Conservation (phyloP, 2,888 invertebrate species). For the Busseola fusca region DNA sequence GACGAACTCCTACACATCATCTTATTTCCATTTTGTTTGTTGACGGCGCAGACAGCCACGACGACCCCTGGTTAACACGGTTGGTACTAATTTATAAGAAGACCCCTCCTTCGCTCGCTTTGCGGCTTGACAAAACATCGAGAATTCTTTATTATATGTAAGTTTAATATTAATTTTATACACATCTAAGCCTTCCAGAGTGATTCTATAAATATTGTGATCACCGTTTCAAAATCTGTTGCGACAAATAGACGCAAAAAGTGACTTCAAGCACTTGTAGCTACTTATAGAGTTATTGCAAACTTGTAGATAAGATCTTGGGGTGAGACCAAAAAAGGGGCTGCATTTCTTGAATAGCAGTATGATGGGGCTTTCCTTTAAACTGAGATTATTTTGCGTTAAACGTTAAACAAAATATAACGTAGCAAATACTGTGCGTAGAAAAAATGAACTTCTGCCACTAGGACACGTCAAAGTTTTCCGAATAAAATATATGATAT, state of each 20-base stretch:
- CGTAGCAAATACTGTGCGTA: not conserved
- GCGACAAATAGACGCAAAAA: not conserved
- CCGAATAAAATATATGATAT: not conserved
- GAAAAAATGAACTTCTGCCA: no score
- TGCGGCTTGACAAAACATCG: not conserved
- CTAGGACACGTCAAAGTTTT: not conserved
- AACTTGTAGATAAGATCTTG: not conserved
- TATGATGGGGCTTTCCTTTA: no score
- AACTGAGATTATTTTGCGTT: no score
- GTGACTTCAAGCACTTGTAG: not conserved
- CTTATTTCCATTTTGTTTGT: conserved; percentile 56
- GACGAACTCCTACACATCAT: conserved; percentile 61
- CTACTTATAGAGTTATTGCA: not conserved
- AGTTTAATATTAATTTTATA: not conserved
- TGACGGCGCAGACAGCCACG: conserved; percentile 41
- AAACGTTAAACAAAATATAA: not conserved
- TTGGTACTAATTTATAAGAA: conserved; percentile 16
- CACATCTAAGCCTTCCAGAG: not conserved
- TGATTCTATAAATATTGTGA: not conserved
- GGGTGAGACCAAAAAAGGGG: not conserved
- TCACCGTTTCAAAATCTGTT: not conserved
- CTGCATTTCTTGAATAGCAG: not conserved
- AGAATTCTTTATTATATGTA: not conserved
- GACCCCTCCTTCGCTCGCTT: not conserved
- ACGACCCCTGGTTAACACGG: conserved; percentile 45